Evolutionary conservation across 2,888 invertebrate genomes (phyloP), one percentile per base, ranked within the genome.

Genomic region (Fragum whitleyi): DNA sequence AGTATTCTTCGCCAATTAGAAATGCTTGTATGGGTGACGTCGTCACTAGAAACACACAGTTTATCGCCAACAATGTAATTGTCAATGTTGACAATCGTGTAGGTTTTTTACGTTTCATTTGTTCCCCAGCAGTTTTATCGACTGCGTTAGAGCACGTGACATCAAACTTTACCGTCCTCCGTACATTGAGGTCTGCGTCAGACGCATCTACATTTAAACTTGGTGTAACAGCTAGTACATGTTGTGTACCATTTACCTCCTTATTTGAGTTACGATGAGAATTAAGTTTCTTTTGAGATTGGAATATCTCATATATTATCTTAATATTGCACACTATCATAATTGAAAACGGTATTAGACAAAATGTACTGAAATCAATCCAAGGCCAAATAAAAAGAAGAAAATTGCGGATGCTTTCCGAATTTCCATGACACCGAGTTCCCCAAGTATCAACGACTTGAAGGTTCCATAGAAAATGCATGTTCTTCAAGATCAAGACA

Each of bases 401-500:
- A 47, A 88, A 87, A 42, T 82, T 16, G 16, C 70, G 53, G 1
- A 26, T 59, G 1, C 21, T 62, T 51, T 62, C 57, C 7, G 79
- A 53, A 0, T 39, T 69, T 19, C 74, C 86, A 21, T 78, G 77
- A 55, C 86, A 88, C 9, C 62, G 47, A 47, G 72, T 69, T 39
- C 85, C 81, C 75, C 86, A 84, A 0, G 76, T 70, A 7, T 83
- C 55, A 5, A 81, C 76, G 3, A 86, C 28, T 23, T 86, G 85
- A 1, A 91, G 85, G 0, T 90, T 92, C 90, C 91, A 91, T 70
- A 92, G 85, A 26, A 92, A 90, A 81, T 93, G 92, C 28, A 88
- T 57, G 79, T 93, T 93, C 55, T 92, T 87, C 1, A 85, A 23
- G 2, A 82, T 26, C 16, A 90, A 67, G 0, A 86, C 21, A 2